These are phyloP conservation scores for Melanophora roralis DNA, from an alignment of 2,888 invertebrate genomes.

Conservation along the genomic window DNA sequence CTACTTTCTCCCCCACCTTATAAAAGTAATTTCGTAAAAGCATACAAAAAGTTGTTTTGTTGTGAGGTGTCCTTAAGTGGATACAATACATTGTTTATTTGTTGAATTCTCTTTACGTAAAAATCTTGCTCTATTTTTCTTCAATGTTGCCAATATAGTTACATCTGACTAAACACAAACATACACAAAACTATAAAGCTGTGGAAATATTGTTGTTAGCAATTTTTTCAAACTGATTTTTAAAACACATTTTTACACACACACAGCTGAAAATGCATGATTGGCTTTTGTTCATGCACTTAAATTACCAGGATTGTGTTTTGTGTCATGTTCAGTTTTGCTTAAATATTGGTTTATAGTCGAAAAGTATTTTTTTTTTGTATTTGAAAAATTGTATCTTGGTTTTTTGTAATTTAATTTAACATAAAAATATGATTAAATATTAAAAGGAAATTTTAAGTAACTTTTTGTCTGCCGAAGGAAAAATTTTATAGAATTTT, in stretches of 20 bases:
- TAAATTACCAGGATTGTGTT: constrained; percentile 35
- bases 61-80: constrained; percentile 43
- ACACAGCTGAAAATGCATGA: neutral
- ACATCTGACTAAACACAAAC: neutral
- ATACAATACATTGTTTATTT: constrained; percentile 44
- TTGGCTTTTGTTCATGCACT: constrained; percentile 32
- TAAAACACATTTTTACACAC: neutral
- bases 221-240: constrained; percentile 44
- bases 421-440: constrained; percentile 37
- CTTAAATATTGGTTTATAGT: constrained; percentile 29
- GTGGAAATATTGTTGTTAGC: constrained; percentile 43
- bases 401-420: constrained; percentile 30
- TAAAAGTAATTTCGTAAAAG: constrained; percentile 2
- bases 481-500: too few relatives aligned
- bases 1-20: neutral
- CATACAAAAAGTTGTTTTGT: constrained; percentile 26
- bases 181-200: constrained; percentile 18
- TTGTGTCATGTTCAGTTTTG: constrained; percentile 27
- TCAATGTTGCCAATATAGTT: constrained; percentile 38
- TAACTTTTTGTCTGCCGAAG: neutral
- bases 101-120: constrained; percentile 23
- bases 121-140: constrained; percentile 31
- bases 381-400: constrained; percentile 20
- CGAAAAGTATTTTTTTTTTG: constrained; percentile 12
- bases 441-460: constrained; percentile 8